Base-by-base conservation (phyloP, 2,113 vertebrate species). In the Daphoenositta chrysoptera region DNA sequence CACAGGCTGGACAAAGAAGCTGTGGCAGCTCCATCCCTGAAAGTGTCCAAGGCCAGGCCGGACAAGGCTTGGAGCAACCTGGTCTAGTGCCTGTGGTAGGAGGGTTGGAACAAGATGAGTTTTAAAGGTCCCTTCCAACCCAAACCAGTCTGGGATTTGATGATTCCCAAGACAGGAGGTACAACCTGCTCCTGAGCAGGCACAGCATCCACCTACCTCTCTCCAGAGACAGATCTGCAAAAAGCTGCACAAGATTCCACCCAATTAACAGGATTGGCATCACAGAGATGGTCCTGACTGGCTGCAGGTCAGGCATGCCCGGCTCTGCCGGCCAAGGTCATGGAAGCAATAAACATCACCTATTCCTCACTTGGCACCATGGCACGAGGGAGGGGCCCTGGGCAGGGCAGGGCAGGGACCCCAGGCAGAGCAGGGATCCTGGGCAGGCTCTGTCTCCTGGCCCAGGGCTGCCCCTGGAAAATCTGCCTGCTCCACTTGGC, bases 301-400 rank as follows among this genome's bases (percentile, higher is more conserved):
- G n/a, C 33, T 60, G 20, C 39, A 22, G 11, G 40, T 13, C 39
- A 75, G 28, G 13, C 0, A 1, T 20, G 57, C 44, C 48, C 3
- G 6, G 61, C 15, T 65, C 13, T 64, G 57, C 56, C 2, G 1
- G 27, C 35, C 0, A 0, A 47, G 64, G 54, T 13, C 0, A 0
- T 5, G 51, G 60, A 48, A 82, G 50, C 26, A 63, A 61, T 24
- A 24, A 54, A 60, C 3, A 6, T 56, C 2, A 8, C 6, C 54
- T n/a, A 4, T 10, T 45, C 33, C 35, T n/a, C 48, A 4, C 24
- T 16, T 4, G 6, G 37, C 7, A 27, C 6, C 0, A 2, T 17
- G 13, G 37, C 6, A 39, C 0, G 0, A 58, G 39, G 10, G 20
- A 35, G 15, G 33, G 8, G 42, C 1, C 16, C 35, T 16, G 70